Evolutionary conservation across 2,888 invertebrate species (phyloP).

Genomic region (Gibbula magus): DNA sequence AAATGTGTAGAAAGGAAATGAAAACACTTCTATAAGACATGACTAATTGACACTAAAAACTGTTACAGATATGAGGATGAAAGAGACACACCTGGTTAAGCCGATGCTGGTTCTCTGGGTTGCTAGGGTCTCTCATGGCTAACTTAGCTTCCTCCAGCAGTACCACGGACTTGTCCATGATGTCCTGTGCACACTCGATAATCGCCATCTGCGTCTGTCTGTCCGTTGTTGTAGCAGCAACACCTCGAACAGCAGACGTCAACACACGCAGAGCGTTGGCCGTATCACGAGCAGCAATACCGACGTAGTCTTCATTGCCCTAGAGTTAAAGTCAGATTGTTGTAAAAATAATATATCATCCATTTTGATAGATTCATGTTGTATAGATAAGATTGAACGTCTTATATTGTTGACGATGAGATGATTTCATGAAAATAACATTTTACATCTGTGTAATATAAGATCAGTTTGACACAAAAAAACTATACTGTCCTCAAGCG

Average conservation of each 20-base stretch:
- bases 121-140: slow-evolving; percentile 83
- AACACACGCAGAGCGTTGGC: slow-evolving; percentile 85
- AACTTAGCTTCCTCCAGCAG: slow-evolving; percentile 89
- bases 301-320: slow-evolving; percentile 87
- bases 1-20: too few relatives aligned
- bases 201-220: slow-evolving; percentile 77
- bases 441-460: too few relatives aligned
- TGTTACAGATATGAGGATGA: neutral
- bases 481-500: too few relatives aligned
- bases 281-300: slow-evolving; percentile 87
- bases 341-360: too few relatives aligned
- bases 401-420: too few relatives aligned
- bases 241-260: slow-evolving; percentile 85
- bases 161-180: slow-evolving; percentile 85
- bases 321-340: slow-evolving; percentile 41
- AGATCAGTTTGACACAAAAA: too few relatives aligned
- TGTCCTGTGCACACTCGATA: slow-evolving; percentile 83
- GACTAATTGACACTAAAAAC: neutral
- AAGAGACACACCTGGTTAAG: slow-evolving; percentile 81
- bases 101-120: slow-evolving; percentile 79
- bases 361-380: too few relatives aligned
- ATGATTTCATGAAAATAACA: too few relatives aligned
- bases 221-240: slow-evolving; percentile 71
- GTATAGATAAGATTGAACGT: too few relatives aligned
- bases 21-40: neutral